Percentiles rank a stretch among this genome's conserved stretches.
These are phyloP conservation scores for Aplidium turbinatum DNA, from an alignment of 23 tunicate genomes.

Conservation along the genomic window DNA sequence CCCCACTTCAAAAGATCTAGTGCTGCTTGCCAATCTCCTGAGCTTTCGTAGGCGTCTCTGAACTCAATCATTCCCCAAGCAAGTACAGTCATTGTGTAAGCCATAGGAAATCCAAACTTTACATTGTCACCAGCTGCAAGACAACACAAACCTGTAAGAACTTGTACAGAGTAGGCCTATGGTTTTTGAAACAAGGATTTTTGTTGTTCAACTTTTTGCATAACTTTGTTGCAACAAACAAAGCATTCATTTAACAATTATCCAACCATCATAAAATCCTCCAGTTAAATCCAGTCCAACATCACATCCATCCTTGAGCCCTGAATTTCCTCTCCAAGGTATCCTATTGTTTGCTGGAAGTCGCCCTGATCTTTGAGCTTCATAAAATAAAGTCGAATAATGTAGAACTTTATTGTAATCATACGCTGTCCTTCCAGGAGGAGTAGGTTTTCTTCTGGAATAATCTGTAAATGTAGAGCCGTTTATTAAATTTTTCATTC, in stretches of 20 bases:
- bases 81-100: constrained; percentile 84
- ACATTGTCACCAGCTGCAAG: constrained; percentile 93
- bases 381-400: constrained; percentile 88
- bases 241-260: too few species aligned
- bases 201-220: too few species aligned
- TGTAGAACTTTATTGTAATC: constrained; percentile 89
- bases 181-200: too few species aligned
- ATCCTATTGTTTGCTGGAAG: constrained; percentile 79
- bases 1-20: constrained; percentile 60
- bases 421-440: constrained; percentile 14
- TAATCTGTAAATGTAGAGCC: too few species aligned
- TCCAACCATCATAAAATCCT: constrained; percentile 97
- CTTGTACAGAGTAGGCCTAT: too few species aligned
- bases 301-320: constrained; percentile 97
- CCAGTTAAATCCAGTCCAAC: constrained; percentile 82
- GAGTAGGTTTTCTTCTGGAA: not conserved
- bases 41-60: constrained; percentile 63
- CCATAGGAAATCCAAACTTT: constrained; percentile 99
- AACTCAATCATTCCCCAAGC: constrained; percentile 97
- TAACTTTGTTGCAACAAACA: too few species aligned
- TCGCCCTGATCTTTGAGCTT: constrained; percentile 95
- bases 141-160: too few species aligned
- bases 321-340: constrained; percentile 97
- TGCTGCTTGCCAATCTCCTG: constrained; percentile 68
- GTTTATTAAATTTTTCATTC: too few species aligned